Evolutionary conservation across 2,888 invertebrate species (phyloP).

Genomic region (Molorchus minor): DNA sequence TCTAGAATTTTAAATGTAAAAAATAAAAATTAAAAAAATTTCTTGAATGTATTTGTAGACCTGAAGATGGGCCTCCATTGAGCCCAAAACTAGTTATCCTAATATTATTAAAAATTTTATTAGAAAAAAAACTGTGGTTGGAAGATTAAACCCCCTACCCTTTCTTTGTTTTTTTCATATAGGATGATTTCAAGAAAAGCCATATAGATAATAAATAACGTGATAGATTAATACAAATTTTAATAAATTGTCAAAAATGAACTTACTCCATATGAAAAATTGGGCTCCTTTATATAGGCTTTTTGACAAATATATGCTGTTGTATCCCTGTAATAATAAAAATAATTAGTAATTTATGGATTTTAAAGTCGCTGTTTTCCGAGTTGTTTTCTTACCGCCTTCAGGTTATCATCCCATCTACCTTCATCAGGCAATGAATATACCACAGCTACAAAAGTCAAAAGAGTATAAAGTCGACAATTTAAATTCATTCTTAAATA

Average conservation of each 20-base stretch:
- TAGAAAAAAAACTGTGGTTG: no score
- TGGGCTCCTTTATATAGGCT: constrained; percentile 77
- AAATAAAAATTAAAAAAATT: no score
- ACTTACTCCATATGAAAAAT: constrained; percentile 75
- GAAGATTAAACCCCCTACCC: no score
- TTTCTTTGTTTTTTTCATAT: no score
- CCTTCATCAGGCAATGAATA: constrained; percentile 69
- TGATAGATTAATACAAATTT: no score
- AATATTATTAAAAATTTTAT: no score
- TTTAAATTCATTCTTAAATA: constrained; percentile 24
- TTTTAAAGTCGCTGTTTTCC: background rate
- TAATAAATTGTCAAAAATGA: constrained; percentile 1
- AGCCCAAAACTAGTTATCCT: no score
- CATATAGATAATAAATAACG: no score
- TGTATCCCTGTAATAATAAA: constrained; percentile 61
- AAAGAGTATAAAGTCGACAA: constrained; percentile 15
- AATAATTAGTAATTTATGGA: constrained; percentile 6
- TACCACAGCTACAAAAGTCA: constrained; percentile 18
- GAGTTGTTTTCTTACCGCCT: constrained; percentile 51
- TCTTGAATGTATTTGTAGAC: no score
- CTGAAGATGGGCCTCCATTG: no score
- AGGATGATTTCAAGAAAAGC: no score
- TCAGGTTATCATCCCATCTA: constrained; percentile 72
- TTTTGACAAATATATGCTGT: constrained; percentile 65
- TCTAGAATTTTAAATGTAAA: no score